These are phyloP conservation scores for Teleogryllus occipitalis DNA, from an alignment of 1,140 invertebrate species.

Conservation along the genomic window DNA sequence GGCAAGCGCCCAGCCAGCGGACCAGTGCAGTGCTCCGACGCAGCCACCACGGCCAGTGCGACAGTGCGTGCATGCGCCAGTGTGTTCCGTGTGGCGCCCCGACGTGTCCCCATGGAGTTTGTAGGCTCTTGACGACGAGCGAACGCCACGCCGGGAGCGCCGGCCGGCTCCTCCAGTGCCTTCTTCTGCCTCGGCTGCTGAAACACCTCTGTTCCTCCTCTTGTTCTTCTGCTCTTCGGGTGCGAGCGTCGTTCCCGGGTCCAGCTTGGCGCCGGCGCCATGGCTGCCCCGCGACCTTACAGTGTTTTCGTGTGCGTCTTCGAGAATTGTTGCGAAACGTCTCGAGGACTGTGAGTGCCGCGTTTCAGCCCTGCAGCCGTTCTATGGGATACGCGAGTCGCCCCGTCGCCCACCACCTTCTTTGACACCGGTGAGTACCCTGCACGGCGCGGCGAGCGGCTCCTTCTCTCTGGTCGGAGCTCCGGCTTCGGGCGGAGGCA, in stretches of 20 bases:
- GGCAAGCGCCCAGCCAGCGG: too few relatives aligned
- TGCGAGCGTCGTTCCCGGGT: neutral
- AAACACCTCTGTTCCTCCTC: neutral
- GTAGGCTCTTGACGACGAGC: neutral
- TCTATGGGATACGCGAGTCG: too few relatives aligned
- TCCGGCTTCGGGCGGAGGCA: too few relatives aligned
- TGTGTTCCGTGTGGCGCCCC: neutral
- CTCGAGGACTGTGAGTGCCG: neutral
- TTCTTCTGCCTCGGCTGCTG: neutral
- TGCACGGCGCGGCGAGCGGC: too few relatives aligned
- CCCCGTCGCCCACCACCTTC: too few relatives aligned
- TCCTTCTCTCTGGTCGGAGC: too few relatives aligned
- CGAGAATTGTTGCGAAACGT: slow-evolving; percentile 1
- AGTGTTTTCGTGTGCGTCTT: neutral
- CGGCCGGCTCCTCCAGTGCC: neutral
- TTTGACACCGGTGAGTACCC: too few relatives aligned
- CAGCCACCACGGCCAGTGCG: too few relatives aligned
- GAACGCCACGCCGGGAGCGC: neutral
- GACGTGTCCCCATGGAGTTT: neutral
- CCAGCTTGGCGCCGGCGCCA: neutral
- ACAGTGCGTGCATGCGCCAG: neutral
- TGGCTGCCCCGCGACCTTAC: neutral
- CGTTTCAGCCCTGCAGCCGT: too few relatives aligned
- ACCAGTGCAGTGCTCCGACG: too few relatives aligned
- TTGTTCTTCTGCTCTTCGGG: neutral